phyloP scores from a whole-genome alignment of 2,888 invertebrate species.

The Neria commutata region DNA sequence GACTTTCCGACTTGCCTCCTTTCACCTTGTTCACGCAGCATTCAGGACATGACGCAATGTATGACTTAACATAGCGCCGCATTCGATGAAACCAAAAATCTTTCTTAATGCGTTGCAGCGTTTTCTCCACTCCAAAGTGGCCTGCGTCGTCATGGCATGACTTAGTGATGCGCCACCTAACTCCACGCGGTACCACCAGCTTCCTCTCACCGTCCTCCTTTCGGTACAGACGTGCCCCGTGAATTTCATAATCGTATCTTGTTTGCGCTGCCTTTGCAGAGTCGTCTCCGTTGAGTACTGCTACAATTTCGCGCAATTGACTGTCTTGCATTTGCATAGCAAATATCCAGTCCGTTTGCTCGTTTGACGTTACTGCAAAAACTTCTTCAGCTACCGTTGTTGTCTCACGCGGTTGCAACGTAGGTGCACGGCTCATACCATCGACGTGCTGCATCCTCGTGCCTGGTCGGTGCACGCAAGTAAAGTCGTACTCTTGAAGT shows the following conservation, averaged over 20 bases:
- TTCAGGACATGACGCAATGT: slow-evolving; percentile 28
- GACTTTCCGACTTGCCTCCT: slow-evolving; percentile 25
- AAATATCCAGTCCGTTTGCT: slow-evolving; percentile 10
- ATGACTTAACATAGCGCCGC: slow-evolving; percentile 29
- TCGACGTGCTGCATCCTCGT: slow-evolving; percentile 48
- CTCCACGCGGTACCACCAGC: not conserved
- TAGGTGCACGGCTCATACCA: slow-evolving; percentile 38
- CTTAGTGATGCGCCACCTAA: slow-evolving; percentile 24
- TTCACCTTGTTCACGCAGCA: slow-evolving; percentile 29
- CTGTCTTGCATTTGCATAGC: slow-evolving; percentile 14
- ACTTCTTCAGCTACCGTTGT: slow-evolving; percentile 17
- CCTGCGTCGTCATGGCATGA: slow-evolving; percentile 33
- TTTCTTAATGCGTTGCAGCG: slow-evolving; percentile 23
- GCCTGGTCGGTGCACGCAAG: slow-evolving; percentile 31
- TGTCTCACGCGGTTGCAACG: slow-evolving; percentile 2
- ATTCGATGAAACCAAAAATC: slow-evolving; percentile 35
- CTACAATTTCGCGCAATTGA: not conserved
- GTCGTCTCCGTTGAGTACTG: not conserved
- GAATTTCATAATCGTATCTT: not conserved
- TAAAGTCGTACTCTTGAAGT: slow-evolving; percentile 34
- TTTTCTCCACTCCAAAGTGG: slow-evolving; percentile 32
- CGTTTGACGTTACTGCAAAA: slow-evolving; percentile 4
- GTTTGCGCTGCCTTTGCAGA: not conserved
- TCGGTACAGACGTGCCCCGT: slow-evolving; percentile 18
- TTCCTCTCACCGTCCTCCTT: slow-evolving; percentile 14